These are phyloP conservation scores for Orientallactaga sibirica DNA, from an alignment of 2,797 vertebrate genomes.

Conservation along the genomic window DNA sequence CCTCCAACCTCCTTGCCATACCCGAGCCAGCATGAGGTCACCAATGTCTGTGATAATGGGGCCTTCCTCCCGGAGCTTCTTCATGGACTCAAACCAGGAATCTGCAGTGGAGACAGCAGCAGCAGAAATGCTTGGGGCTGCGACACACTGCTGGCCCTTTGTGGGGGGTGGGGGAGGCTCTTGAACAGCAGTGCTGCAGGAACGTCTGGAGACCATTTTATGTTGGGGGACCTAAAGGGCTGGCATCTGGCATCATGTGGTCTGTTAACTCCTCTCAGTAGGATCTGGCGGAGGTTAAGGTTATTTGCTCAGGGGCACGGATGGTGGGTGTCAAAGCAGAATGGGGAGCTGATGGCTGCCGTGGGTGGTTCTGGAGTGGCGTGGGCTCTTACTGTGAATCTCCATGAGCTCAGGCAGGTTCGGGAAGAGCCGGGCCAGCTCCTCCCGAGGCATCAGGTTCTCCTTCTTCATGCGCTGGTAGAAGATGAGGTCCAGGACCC, in stretches of 20 bases:
- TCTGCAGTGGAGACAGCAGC: conserved; percentile 86
- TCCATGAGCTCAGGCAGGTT: conserved; percentile 95
- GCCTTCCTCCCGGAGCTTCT: conserved; percentile 92
- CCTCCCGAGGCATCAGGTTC: conserved; percentile 91
- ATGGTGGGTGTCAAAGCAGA: neutral
- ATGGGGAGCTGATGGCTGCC: neutral
- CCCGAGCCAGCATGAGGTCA: conserved; percentile 94
- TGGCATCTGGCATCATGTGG: neutral
- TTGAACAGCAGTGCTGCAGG: neutral
- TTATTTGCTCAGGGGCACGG: neutral
- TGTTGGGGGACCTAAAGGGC: neutral
- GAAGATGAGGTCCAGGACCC: conserved; percentile 95
- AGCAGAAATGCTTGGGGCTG: neutral
- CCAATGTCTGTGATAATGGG: conserved; percentile 93
- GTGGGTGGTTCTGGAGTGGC: too few species aligned
- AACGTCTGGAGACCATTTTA: neutral
- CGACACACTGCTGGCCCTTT: neutral
- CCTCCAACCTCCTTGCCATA: conserved; percentile 77
- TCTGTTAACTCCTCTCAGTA: neutral
- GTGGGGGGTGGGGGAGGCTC: neutral
- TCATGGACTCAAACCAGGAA: conserved; percentile 95
- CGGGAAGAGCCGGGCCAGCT: conserved; percentile 95
- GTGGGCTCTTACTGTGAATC: conserved; percentile 91
- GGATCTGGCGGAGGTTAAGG: fast-evolving
- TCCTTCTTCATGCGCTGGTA: conserved; percentile 94